Evolutionary conservation across 2,113 vertebrate genomes (phyloP).

Genomic region (Ceuthmochares aereus): DNA sequence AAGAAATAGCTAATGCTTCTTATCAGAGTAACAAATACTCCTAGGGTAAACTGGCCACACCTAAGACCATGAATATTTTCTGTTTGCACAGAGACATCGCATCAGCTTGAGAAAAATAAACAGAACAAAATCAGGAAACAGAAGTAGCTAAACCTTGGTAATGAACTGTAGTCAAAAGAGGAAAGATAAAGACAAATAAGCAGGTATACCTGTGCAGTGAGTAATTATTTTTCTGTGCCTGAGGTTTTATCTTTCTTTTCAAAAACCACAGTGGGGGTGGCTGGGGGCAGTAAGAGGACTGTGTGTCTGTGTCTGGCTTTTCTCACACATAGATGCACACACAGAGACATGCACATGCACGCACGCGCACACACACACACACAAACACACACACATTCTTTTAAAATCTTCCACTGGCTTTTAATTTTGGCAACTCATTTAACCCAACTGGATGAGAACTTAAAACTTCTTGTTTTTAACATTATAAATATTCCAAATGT

Average conservation of each 20-base stretch:
- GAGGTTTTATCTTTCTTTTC: not conserved
- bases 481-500: conserved; percentile 50
- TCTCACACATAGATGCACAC: not conserved
- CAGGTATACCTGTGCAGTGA: not conserved
- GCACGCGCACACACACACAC: not conserved
- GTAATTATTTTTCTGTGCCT: conserved; percentile 3
- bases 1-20: not conserved
- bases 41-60: not conserved
- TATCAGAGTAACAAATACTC: not conserved
- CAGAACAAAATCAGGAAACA: not conserved
- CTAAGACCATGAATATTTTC: not conserved
- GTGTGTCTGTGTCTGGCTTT: not conserved
- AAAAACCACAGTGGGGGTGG: not conserved
- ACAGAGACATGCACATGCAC: not conserved
- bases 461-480: conserved; percentile 35
- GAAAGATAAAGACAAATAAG: not conserved
- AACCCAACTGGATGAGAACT: conserved; percentile 24
- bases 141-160: not conserved
- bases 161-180: not conserved
- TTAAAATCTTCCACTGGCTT: not conserved
- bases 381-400: not conserved
- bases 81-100: not conserved
- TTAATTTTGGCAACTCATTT: conserved; percentile 23
- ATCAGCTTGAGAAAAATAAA: not conserved
- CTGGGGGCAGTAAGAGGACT: not conserved